A percentile compares a stretch with the other conserved stretches of the same genome.
Evolutionary conservation across 2,888 invertebrate species (phyloP).

Genomic region (Phasia obesa): DNA sequence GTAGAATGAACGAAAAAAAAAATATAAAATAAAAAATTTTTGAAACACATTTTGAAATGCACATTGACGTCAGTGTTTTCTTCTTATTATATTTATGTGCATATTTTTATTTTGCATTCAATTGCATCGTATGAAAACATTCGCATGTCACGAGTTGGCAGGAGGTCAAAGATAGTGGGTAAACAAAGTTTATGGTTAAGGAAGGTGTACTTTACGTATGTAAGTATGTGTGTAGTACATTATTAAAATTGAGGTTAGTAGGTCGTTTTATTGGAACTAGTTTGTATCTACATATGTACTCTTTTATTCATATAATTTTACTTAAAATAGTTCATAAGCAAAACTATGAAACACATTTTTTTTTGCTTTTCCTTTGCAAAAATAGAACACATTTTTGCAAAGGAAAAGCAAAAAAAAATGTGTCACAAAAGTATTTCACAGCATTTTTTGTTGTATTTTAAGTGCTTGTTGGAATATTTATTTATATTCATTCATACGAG

Average conservation of each 20-base stretch:
- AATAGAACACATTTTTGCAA: no score
- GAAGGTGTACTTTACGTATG: conserved; percentile 17
- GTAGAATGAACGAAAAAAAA: no score
- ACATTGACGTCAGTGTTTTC: conserved; percentile 61
- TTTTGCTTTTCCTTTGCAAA: no score
- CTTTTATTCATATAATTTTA: neutral
- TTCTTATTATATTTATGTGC: conserved; percentile 36
- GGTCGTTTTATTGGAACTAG: conserved; percentile 35
- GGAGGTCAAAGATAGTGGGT: conserved; percentile 22
- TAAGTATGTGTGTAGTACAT: neutral
- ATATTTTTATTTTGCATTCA: conserved; percentile 25
- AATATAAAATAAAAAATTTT: no score
- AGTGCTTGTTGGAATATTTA: neutral
- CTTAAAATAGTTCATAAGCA: conserved; percentile 22
- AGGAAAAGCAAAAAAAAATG: conserved; percentile 21
- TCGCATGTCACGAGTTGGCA: conserved; percentile 3
- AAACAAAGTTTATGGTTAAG: conserved; percentile 19
- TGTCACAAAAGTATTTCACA: conserved; percentile 36
- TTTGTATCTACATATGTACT: conserved; percentile 1
- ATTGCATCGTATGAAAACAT: no score
- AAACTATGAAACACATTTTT: conserved; percentile 22
- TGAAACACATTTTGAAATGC: conserved; percentile 44
- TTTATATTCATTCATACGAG: neutral
- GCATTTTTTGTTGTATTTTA: neutral
- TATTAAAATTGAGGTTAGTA: conserved; percentile 60